Base-by-base conservation (phyloP, 2,113 vertebrate genomes). In the Tenebrosternarchus preto region DNA sequence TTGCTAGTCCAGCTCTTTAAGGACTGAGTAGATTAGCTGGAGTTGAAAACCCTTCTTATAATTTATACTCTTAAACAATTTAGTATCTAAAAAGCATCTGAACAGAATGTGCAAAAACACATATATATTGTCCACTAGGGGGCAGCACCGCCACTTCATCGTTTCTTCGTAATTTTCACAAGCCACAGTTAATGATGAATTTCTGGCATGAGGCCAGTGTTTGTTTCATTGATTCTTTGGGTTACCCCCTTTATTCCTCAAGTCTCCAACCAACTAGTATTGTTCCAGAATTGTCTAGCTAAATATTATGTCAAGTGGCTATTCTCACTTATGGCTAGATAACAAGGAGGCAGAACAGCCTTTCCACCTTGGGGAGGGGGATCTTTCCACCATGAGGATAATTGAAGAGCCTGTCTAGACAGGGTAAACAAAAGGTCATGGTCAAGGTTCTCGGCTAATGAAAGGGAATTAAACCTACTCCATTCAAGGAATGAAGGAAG, bases 321-420 rank as follows among this genome's bases (percentile, higher is more conserved):
- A 29, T 27, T 17, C 15, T 29, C 24, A 64, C 50, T 33, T 11
- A 9, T 25, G 0, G 22, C 55, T 20, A 19, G 20, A 20, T 29
- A n/a, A 19, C 20, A 50, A 61, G n/a, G 43, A 80, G 79, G 71
- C 68, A 68, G 24, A 11, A 5, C 56, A 39, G 57, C 31, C 24
- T 53, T 29, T 33, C 22, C 50, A 75, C 61, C 31, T 25, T 16
- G 29, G 29, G 43, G 53, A 60, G 39, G 22, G 67, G 12, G 43
- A 63, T 17, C 24, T 63, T 6, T 66, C 72, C 79, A 60, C 74
- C 29, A 56, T 55, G 25, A 36, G 29, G 79, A 67, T 75, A 75
- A 75, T 68, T 20, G 67, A 81, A 75, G 57, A 81, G 73, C 82
- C 50, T 55, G 59, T 86, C 87, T 86, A 87, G 85, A 88, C 86